Percentiles rank a stretch among this genome's conserved stretches.
These are phyloP conservation scores for Sarcophaga carnaria DNA, from an alignment of 2,888 invertebrate genomes.

Conservation along the genomic window DNA sequence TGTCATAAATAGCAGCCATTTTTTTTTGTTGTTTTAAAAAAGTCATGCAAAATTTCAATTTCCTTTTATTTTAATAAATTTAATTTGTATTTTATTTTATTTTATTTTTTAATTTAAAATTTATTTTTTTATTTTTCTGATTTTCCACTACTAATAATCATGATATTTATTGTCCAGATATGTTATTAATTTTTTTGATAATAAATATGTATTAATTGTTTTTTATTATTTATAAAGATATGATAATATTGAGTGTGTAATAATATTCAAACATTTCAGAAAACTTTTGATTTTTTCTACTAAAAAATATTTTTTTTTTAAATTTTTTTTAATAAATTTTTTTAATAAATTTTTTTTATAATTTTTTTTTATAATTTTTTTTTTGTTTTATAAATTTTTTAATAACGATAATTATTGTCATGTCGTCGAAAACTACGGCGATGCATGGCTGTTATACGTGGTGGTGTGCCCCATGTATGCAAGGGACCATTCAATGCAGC, in stretches of 20 bases:
- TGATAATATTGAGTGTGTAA: conserved; percentile 13
- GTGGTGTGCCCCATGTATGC: conserved; percentile 81
- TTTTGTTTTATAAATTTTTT: conserved; percentile 64
- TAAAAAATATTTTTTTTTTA: neutral
- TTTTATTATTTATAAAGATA: neutral
- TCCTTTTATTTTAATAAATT: conserved; percentile 13
- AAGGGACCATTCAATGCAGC: conserved; percentile 60
- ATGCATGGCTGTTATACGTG: conserved; percentile 81
- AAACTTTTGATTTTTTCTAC: conserved; percentile 67
- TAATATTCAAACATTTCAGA: conserved; percentile 55
- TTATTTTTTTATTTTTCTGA: conserved; percentile 44
- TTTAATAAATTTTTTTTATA: too few relatives aligned
- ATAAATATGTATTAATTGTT: conserved; percentile 23
- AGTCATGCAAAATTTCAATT: neutral
- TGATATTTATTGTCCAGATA: conserved; percentile 67
- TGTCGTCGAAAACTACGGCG: conserved; percentile 80
- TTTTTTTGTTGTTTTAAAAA: conserved; percentile 22
- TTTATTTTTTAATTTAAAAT: conserved; percentile 21
- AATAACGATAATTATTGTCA: conserved; percentile 73
- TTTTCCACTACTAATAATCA: conserved; percentile 43
- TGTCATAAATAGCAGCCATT: conserved; percentile 69
- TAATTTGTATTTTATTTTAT: neutral
- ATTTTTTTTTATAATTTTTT: neutral
- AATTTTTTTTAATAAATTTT: neutral
- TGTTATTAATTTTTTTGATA: conserved; percentile 34